Base-by-base conservation (phyloP, 2,888 invertebrate genomes). In the Chromoteleia sp. region DNA sequence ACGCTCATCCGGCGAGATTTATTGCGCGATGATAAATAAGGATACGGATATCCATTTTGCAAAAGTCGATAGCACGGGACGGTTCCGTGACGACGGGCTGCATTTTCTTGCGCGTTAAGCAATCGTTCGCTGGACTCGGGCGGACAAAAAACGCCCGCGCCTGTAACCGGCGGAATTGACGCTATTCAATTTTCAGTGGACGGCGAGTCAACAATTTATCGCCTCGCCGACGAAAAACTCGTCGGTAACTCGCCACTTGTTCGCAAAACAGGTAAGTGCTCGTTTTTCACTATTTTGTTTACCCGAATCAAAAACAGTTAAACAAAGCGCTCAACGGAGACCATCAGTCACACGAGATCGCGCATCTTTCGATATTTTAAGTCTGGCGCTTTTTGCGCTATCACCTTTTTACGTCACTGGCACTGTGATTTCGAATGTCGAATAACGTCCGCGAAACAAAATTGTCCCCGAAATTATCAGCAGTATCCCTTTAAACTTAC, bases 11-110 rank as follows among this genome's bases (percentile, higher is more conserved):
- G 36, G 36, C 54, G 29, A 61, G 73, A 79, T 79, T 73, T 79
- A 79, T 79, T 67, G 73, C 67, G 29, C 50, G 67, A 79, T 79
- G 78, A 79, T 79, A 79, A 67, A 79, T 73, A 79, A 73, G 77
- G 76, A 68, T 61, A 45, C 68, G 19, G 68, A 76, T 68, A 76
- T 68, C 68, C 76, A 76, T 76, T 76, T 61, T 61, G 59, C 76
- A 43, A 76, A 61, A 68, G 76, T 76, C 76, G 76, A 76, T 77
- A 78, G 65, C 71, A 71, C 65, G 58, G 61, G 70, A 77, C 70
- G 56, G 36, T 63, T 33, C 71, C 56, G 71, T 63, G 61, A 68
- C 63, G 76, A 56, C 76, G 30, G 41, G 52, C 17, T 2, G 25
- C 25, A 25, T 25, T 25, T 4, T 4, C 25, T 5, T 25, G 59